phyloP scores from a whole-genome alignment of 2,797 vertebrate genomes.

The Prunella strophiata region DNA sequence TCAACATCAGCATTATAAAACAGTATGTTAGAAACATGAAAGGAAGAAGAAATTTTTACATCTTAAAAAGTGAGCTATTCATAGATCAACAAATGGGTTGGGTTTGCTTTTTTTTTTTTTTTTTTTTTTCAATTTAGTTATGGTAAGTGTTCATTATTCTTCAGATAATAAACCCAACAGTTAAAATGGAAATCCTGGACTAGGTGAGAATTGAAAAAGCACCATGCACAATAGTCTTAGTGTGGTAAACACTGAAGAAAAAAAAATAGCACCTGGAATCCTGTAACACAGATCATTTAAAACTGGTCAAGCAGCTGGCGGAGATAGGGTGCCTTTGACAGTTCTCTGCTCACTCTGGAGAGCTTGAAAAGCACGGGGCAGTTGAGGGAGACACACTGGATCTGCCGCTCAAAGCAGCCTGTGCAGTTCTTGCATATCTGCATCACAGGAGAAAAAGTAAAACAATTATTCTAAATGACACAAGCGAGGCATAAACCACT shows the following conservation, averaged over 20 bases:
- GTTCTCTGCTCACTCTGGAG: conserved; percentile 87
- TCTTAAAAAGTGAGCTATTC: conserved; percentile 77
- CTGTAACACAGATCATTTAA: conserved; percentile 77
- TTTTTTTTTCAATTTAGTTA: conserved; percentile 46
- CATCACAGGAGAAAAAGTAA: neutral
- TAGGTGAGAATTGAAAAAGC: conserved; percentile 78
- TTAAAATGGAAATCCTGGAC: conserved; percentile 75
- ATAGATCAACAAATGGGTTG: conserved; percentile 60
- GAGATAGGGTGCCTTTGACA: conserved; percentile 92
- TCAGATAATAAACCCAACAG: conserved; percentile 63
- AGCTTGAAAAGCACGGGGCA: conserved; percentile 94
- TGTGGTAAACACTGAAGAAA: conserved; percentile 77
- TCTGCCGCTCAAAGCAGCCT: conserved; percentile 86
- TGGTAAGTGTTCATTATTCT: conserved; percentile 67
- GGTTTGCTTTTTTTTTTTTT: neutral
- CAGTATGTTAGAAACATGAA: conserved; percentile 78
- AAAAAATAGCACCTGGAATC: conserved; percentile 79
- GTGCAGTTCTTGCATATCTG: conserved; percentile 94
- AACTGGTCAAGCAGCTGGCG: conserved; percentile 96
- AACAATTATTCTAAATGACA: neutral
- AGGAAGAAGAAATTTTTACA: conserved; percentile 78
- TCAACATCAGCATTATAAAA: conserved; percentile 81
- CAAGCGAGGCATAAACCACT: neutral
- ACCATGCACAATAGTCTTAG: conserved; percentile 81
- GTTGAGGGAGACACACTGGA: conserved; percentile 91